Evolutionary conservation across 2,888 invertebrate species (phyloP).

Genomic region (Desoria tigrina): DNA sequence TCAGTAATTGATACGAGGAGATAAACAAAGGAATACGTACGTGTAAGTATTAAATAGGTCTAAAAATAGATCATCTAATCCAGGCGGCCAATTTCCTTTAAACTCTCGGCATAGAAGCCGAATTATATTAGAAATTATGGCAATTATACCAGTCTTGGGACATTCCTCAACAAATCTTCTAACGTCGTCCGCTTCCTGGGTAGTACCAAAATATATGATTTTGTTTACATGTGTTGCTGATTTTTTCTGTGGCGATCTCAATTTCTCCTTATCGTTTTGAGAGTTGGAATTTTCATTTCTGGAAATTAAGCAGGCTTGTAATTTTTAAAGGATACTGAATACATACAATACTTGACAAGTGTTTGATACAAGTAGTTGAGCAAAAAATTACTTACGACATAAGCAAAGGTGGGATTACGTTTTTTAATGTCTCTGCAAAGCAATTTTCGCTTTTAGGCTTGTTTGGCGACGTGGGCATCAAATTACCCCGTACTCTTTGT

Average conservation of each 20-base stretch:
- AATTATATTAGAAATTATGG: conserved; percentile 64
- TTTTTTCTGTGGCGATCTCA: background rate
- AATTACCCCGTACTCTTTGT: conserved; percentile 49
- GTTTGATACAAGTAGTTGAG: too few relatives aligned
- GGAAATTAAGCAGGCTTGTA: too few relatives aligned
- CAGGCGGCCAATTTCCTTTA: conserved; percentile 66
- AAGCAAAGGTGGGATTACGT: conserved; percentile 67
- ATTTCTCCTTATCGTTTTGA: background rate
- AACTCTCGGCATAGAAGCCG: conserved; percentile 63
- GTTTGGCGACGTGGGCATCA: conserved; percentile 50
- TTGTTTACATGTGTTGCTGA: background rate
- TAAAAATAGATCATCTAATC: conserved; percentile 64
- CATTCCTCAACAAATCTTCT: conserved; percentile 63
- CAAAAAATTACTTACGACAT: too few relatives aligned
- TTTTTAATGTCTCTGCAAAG: conserved; percentile 67
- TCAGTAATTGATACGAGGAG: too few relatives aligned
- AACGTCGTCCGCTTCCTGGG: conserved; percentile 67
- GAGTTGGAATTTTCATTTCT: background rate
- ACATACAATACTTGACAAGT: too few relatives aligned
- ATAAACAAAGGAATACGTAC: too few relatives aligned
- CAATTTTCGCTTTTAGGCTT: conserved; percentile 62
- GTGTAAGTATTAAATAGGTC: conserved; percentile 61
- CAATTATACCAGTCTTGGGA: conserved; percentile 55
- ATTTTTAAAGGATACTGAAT: background rate
- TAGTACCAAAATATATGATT: conserved; percentile 66